Percentiles rank a stretch among this genome's conserved stretches.
These are phyloP conservation scores for Macropus fuliginosus DNA, from an alignment of 2,797 vertebrate species.

Conservation along the genomic window DNA sequence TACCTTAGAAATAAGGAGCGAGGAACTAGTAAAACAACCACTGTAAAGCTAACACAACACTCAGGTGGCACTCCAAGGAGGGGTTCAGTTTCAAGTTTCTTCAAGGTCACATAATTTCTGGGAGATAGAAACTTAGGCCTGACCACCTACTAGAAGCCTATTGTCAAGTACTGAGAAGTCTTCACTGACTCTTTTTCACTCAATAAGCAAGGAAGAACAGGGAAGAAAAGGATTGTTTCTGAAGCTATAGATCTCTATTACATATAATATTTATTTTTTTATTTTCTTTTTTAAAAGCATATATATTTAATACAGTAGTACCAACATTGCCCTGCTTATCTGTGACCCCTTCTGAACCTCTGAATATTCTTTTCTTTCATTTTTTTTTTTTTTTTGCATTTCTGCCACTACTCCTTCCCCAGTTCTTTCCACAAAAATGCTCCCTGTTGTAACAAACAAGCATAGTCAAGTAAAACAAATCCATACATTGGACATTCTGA, in stretches of 20 bases:
- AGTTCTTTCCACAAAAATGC: background rate
- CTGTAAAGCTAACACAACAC: too few species aligned
- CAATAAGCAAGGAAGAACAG: background rate
- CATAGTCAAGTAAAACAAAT: background rate
- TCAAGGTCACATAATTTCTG: too few species aligned
- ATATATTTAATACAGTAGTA: background rate
- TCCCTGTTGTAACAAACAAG: background rate
- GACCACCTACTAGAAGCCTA: too few species aligned
- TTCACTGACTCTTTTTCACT: too few species aligned
- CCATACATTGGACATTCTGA: background rate
- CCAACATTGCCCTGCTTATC: background rate
- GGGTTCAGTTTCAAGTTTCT: too few species aligned
- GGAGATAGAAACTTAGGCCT: too few species aligned
- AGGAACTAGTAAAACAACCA: too few species aligned
- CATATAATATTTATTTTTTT: background rate
- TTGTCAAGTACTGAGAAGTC: too few species aligned
- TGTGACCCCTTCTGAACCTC: background rate
- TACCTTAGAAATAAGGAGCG: too few species aligned
- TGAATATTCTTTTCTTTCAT: background rate
- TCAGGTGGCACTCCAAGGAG: too few species aligned
- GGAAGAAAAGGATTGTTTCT: background rate
- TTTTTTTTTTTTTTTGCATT: background rate
- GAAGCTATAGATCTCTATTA: background rate
- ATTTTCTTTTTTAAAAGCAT: background rate
- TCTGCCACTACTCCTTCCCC: background rate